A percentile compares a stretch with the other conserved stretches of the same genome.
Evolutionary conservation across 2,888 invertebrate genomes (phyloP).

Genomic region (Polia nebulosa): DNA sequence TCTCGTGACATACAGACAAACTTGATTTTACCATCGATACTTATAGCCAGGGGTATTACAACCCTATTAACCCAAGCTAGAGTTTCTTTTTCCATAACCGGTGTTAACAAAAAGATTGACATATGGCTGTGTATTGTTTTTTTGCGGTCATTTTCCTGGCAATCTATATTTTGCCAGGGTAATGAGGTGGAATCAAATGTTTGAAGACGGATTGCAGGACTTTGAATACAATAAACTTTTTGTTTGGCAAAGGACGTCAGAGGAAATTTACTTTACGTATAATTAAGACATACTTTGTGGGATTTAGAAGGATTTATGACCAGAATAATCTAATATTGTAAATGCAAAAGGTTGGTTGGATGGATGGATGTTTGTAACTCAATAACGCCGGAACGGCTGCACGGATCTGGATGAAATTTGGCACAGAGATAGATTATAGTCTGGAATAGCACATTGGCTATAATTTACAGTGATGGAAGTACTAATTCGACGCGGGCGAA

Average conservation of each 20-base stretch:
- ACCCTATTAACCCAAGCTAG: constrained; percentile 58
- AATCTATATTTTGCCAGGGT: constrained; percentile 77
- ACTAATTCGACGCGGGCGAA: too few relatives aligned
- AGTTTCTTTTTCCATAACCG: constrained; percentile 45
- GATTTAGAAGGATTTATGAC: not conserved
- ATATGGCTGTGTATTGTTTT: constrained; percentile 76
- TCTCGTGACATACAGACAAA: constrained; percentile 70
- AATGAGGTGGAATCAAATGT: constrained; percentile 74
- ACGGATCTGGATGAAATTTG: too few relatives aligned
- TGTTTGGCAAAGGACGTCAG: constrained; percentile 22
- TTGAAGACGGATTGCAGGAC: constrained; percentile 67
- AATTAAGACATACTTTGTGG: constrained; percentile 29
- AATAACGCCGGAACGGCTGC: too few relatives aligned
- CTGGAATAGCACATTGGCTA: too few relatives aligned
- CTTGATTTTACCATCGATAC: constrained; percentile 37
- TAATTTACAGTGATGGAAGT: too few relatives aligned
- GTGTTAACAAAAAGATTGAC: constrained; percentile 81
- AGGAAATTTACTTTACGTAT: constrained; percentile 37
- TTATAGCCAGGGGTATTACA: constrained; percentile 26
- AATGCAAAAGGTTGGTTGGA: too few relatives aligned
- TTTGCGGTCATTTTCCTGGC: constrained; percentile 78
- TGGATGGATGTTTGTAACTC: too few relatives aligned
- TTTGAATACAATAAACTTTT: constrained; percentile 71
- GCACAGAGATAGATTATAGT: too few relatives aligned
- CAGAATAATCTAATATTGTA: not conserved